These are phyloP conservation scores for Cylas formicarius DNA, from an alignment of 1,140 invertebrate species.

Conservation along the genomic window DNA sequence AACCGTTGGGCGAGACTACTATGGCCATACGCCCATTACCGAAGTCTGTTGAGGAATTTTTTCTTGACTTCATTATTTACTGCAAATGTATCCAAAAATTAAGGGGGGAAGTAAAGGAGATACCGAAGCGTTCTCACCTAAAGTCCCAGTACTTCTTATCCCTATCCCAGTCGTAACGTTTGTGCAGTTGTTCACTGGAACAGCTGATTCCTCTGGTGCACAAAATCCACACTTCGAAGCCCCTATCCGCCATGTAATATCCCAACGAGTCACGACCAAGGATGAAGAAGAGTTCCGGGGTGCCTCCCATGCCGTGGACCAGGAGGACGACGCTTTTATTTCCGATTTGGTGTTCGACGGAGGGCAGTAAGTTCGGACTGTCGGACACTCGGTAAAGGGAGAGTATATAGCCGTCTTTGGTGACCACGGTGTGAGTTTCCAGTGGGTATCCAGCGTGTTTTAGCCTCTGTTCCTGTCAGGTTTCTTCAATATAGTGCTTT, in stretches of 20 bases:
- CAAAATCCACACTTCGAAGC: slow-evolving; percentile 53
- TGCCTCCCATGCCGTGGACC: slow-evolving; percentile 7
- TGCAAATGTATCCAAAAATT: no score
- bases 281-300: slow-evolving; percentile 3
- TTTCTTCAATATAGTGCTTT: no score
- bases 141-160: slow-evolving; percentile 41
- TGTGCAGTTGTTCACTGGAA: slow-evolving; percentile 50
- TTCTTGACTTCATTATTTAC: no score
- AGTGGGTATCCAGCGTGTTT: slow-evolving; percentile 17
- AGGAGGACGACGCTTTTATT: slow-evolving; percentile 15
- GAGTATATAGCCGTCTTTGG: slow-evolving; percentile 16
- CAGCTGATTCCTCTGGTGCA: slow-evolving; percentile 63
- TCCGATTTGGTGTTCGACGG: neutral
- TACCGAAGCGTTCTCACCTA: slow-evolving; percentile 15
- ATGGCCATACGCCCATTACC: no score
- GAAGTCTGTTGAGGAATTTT: no score
- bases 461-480: slow-evolving; percentile 13
- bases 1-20: no score
- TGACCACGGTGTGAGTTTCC: slow-evolving; percentile 12
- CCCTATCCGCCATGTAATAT: slow-evolving; percentile 31
- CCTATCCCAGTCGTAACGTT: slow-evolving; percentile 40
- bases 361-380: no score
- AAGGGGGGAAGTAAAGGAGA: no score
- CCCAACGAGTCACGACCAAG: slow-evolving; percentile 17
- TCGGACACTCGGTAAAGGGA: slow-evolving; percentile 15